Conservation (phyloP, 2,113 vertebrate genomes). For the Alethe castanea region DNA sequence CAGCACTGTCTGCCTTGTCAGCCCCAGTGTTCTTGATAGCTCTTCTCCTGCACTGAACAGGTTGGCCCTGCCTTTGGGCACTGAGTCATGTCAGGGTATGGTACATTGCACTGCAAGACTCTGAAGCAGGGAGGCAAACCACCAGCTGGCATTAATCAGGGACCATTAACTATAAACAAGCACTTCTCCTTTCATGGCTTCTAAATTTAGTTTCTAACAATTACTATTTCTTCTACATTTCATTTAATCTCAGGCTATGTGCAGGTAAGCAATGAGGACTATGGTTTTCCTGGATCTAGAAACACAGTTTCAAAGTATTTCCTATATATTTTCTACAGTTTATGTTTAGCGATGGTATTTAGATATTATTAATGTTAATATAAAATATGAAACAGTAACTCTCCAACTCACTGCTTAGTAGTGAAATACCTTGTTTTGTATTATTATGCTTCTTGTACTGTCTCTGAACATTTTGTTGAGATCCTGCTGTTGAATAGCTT, state of each 20-base stretch:
- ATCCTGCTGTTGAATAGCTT: neutral
- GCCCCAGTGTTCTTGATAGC: neutral
- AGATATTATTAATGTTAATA: neutral
- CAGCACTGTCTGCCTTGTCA: neutral
- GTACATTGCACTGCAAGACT: neutral
- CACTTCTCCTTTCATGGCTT: neutral
- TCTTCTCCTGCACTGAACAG: neutral
- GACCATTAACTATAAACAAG: neutral
- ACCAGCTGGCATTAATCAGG: slow-evolving; percentile 33
- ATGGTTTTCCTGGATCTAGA: neutral
- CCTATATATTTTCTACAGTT: neutral
- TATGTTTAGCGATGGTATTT: neutral
- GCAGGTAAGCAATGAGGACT: neutral
- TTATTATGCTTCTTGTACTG: neutral
- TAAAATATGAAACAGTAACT: neutral
- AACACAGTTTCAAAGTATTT: neutral
- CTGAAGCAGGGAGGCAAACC: neutral
- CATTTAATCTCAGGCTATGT: neutral
- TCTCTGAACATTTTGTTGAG: neutral
- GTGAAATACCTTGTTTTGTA: neutral
- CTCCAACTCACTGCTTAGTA: neutral
- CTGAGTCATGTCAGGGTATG: neutral
- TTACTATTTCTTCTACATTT: neutral
- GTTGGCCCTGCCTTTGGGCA: neutral
- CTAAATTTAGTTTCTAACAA: neutral